Evolutionary conservation across 2,797 vertebrate species (phyloP).

Genomic region (Adelosebastes latens): DNA sequence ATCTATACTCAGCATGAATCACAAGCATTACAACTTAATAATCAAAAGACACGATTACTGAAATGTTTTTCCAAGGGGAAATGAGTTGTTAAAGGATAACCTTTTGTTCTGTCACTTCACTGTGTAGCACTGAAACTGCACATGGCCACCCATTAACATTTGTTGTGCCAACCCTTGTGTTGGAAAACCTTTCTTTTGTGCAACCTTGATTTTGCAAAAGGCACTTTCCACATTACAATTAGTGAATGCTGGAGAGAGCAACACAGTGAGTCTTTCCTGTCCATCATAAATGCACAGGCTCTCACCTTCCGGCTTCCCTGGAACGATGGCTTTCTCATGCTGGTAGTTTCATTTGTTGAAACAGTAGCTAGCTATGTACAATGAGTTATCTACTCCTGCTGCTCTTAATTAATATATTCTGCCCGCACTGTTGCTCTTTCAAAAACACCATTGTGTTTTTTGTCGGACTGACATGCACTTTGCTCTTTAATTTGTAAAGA

Average conservation of each 20-base stretch:
- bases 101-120: not conserved
- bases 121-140: not conserved
- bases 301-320: conserved; percentile 9
- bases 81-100: not conserved
- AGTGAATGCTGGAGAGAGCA: conserved; percentile 15
- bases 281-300: conserved; percentile 9
- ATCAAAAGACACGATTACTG: not conserved
- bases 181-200: conserved; percentile 6
- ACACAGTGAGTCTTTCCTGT: conserved; percentile 12
- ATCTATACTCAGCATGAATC: not conserved
- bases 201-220: conserved; percentile 5
- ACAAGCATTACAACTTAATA: not conserved
- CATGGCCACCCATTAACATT: not conserved
- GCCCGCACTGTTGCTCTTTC: not conserved
- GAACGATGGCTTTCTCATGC: conserved; percentile 31
- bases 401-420: conserved; percentile 43
- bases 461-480: conserved; percentile 15
- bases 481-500: conserved; percentile 42
- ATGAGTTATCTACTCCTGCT: conserved; percentile 45
- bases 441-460: conserved; percentile 26
- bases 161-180: not conserved
- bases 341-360: conserved; percentile 52
- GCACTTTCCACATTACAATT: not conserved
- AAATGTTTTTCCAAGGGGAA: not conserved
- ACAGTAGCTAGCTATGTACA: conserved; percentile 30